Evolutionary conservation across 2,888 invertebrate genomes (phyloP), one percentile per base, ranked within the genome.

Genomic region (Tachystola acroxantha): DNA sequence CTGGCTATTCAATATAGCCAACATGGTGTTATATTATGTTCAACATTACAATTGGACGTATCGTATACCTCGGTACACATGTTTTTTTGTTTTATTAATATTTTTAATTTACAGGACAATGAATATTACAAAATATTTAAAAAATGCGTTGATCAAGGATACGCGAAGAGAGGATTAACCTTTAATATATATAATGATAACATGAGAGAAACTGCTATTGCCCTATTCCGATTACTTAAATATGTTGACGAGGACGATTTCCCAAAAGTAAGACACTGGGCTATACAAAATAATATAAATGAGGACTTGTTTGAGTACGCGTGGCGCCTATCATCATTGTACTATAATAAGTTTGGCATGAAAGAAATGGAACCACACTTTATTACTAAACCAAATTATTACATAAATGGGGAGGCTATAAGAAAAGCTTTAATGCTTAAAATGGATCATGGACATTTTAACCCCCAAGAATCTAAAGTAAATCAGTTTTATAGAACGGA

Each of bases 261-360:
- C 11, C 53, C 68, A 16, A 63, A 54, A n/a, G 53, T 87, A 2
- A 61, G 57, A 44, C 52, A 64, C 29, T 88, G 82, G 79, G 76
- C 75, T 1, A 61, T 69, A 22, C 57, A 66, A 28, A 61, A 80
- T n/a, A n/a, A n/a, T 37, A 60, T 89, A 9, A 89, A 89, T 57
- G 70, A 73, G 31, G 86, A 88, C 31, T 75, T 89, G 55, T 78
- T 84, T 42, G 63, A 78, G 12, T 89, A 89, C 48, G 86, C 80
- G 1, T 58, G 69, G 34, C 75, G 77, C 35, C 50, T 87, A n/a
- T 69, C 78, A 10, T 67, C 75, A 24, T 47, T 85, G n/a, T 28
- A 72, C 70, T 37, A 47, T 49, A 9, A 50, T 53, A 16, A 51
- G 41, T 45, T 52, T 29, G 49, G 65, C 31, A 43, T 53, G 10